phyloP scores from a whole-genome alignment of 2,888 invertebrate species.

The Adelphocoris suturalis region DNA sequence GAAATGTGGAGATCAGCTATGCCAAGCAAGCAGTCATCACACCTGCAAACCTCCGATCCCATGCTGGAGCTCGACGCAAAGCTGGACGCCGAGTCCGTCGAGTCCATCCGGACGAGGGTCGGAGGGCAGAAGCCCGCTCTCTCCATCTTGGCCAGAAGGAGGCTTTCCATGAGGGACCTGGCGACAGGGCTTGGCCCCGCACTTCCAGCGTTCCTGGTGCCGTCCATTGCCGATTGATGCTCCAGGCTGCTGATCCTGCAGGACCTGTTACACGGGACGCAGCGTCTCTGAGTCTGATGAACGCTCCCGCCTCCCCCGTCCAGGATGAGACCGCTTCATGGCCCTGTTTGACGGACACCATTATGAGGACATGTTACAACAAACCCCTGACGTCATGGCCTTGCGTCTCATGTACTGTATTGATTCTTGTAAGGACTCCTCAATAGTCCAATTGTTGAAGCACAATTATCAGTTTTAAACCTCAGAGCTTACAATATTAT shows the following conservation, averaged over 20 bases:
- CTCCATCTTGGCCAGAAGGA: conserved; percentile 91
- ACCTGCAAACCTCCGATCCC: conserved; percentile 86
- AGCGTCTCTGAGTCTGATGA: neutral
- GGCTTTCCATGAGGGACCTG: conserved; percentile 90
- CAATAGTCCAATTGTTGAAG: no score
- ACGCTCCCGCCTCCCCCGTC: conserved; percentile 1
- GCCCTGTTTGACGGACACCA: neutral
- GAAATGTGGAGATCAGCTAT: conserved; percentile 83
- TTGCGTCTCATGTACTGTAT: neutral
- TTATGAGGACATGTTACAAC: neutral
- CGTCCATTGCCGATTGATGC: conserved; percentile 7
- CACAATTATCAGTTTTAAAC: no score
- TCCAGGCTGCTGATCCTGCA: neutral
- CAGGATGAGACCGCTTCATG: conserved; percentile 15
- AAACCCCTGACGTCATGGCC: conserved; percentile 23
- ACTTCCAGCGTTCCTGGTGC: conserved; percentile 35
- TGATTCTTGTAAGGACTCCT: neutral
- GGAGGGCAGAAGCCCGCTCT: conserved; percentile 80
- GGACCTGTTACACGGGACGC: neutral
- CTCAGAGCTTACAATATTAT: no score
- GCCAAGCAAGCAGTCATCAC: conserved; percentile 90
- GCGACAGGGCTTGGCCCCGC: conserved; percentile 77
- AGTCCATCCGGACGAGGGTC: conserved; percentile 85
- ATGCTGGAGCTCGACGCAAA: conserved; percentile 75
- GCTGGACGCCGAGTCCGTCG: conserved; percentile 82